phyloP scores from a whole-genome alignment of 2,113 vertebrate species.

The Numida meleagris region DNA sequence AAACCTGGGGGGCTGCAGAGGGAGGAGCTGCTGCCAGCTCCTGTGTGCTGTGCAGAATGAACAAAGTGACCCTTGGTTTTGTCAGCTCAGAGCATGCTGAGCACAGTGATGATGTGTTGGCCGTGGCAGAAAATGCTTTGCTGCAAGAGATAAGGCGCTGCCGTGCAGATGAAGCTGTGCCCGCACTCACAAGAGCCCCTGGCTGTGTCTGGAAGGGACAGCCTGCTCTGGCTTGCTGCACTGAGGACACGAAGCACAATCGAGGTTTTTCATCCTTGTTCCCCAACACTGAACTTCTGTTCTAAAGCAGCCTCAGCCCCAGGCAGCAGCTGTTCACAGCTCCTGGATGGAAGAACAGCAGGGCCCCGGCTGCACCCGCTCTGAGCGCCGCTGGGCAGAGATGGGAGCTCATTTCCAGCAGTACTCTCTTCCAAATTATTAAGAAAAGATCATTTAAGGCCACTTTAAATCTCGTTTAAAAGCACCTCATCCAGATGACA shows the following conservation, averaged over 20 bases:
- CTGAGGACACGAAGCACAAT: neutral
- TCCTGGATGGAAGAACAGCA: neutral
- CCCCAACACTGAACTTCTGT: neutral
- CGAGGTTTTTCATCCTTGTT: neutral
- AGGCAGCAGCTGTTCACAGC: neutral
- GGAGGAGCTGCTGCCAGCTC: neutral
- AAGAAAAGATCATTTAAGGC: neutral
- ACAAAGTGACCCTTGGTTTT: accelerated
- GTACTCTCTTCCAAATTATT: neutral
- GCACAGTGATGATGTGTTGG: accelerated
- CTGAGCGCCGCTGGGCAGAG: neutral
- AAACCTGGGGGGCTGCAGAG: accelerated
- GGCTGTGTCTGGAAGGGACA: neutral
- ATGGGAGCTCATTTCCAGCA: accelerated
- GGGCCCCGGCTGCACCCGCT: neutral
- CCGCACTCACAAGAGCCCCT: neutral
- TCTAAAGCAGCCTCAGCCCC: neutral
- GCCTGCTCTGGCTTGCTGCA: neutral
- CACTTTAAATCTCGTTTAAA: accelerated
- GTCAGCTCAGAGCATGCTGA: accelerated
- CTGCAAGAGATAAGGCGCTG: too few relatives aligned
- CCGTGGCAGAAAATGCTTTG: neutral
- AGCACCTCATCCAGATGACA: accelerated
- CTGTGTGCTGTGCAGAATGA: neutral
- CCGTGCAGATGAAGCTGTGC: neutral